A percentile compares a stretch with the other conserved stretches of the same genome.
phyloP scores from a whole-genome alignment of 2,797 vertebrate species.

The Xenentodon cancila region DNA sequence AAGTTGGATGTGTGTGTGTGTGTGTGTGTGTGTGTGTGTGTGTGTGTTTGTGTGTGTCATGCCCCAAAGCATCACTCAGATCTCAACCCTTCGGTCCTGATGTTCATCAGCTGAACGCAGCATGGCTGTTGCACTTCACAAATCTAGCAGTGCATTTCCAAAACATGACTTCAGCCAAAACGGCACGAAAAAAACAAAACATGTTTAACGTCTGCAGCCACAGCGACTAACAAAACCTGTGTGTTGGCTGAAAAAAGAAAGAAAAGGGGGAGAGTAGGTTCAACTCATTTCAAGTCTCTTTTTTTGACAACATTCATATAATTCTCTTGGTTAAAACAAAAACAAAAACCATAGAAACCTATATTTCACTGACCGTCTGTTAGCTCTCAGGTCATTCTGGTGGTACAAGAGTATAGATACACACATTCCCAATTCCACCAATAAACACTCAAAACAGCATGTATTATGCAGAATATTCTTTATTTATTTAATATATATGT shows the following conservation, averaged over 20 bases:
- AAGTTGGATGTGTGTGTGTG: slow-evolving; percentile 49
- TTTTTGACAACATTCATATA: slow-evolving; percentile 1
- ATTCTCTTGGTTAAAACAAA: neutral
- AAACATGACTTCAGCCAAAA: slow-evolving; percentile 32
- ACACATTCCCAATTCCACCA: too few relatives aligned
- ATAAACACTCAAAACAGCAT: slow-evolving; percentile 24
- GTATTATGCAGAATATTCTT: slow-evolving; percentile 66
- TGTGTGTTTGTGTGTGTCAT: slow-evolving; percentile 16
- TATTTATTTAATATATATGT: slow-evolving; percentile 73
- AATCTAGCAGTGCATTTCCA: slow-evolving; percentile 19
- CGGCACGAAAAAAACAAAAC: slow-evolving; percentile 31
- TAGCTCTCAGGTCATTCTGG: neutral
- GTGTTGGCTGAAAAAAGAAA: neutral
- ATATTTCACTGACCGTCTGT: slow-evolving; percentile 11
- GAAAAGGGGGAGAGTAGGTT: neutral
- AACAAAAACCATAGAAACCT: neutral
- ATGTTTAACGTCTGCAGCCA: neutral
- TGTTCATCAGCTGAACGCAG: slow-evolving; percentile 60
- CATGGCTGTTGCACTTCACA: slow-evolving; percentile 33
- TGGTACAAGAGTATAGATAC: neutral
- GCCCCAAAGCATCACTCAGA: slow-evolving; percentile 31
- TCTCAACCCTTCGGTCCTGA: slow-evolving; percentile 40
- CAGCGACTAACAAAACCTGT: neutral
- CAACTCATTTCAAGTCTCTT: slow-evolving; percentile 7
- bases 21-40: slow-evolving; percentile 20